phyloP scores from a whole-genome alignment of 2,888 invertebrate genomes.

The Eurytoma californica region DNA sequence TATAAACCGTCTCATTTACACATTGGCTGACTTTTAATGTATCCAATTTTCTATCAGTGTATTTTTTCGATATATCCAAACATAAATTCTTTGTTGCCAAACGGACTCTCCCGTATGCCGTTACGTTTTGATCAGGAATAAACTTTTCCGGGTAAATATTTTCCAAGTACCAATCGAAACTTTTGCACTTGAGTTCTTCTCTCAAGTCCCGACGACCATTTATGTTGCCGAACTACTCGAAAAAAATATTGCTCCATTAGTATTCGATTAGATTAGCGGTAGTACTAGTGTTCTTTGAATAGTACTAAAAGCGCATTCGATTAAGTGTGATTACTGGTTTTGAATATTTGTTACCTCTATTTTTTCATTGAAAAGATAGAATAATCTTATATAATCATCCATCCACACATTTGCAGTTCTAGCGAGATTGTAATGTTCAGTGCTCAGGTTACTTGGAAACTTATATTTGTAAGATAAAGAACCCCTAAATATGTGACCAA shows the following conservation, averaged over 20 bases:
- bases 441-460: slow-evolving; percentile 90
- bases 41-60: slow-evolving; percentile 81
- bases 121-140: slow-evolving; percentile 88
- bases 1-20: slow-evolving; percentile 80
- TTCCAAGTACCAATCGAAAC: slow-evolving; percentile 94
- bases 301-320: not conserved
- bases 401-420: slow-evolving; percentile 97
- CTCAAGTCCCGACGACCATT: slow-evolving; percentile 86
- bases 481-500: slow-evolving; percentile 95
- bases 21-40: slow-evolving; percentile 86
- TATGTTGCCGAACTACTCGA: slow-evolving; percentile 84
- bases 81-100: slow-evolving; percentile 80
- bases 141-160: slow-evolving; percentile 94
- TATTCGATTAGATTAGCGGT: not conserved
- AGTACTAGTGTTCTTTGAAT: slow-evolving; percentile 72
- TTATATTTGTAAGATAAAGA: slow-evolving; percentile 90
- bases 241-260: slow-evolving; percentile 74
- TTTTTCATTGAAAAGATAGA: slow-evolving; percentile 90
- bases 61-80: slow-evolving; percentile 83
- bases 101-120: slow-evolving; percentile 83
- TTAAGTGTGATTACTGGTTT: slow-evolving; percentile 24
- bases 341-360: slow-evolving; percentile 77
- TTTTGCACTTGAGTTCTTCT: slow-evolving; percentile 88
- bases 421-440: slow-evolving; percentile 97
- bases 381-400: slow-evolving; percentile 96